Evolutionary conservation across 1,140 invertebrate genomes (phyloP), one percentile per base, ranked within the genome.

Genomic region (Drosophila arawakana): DNA sequence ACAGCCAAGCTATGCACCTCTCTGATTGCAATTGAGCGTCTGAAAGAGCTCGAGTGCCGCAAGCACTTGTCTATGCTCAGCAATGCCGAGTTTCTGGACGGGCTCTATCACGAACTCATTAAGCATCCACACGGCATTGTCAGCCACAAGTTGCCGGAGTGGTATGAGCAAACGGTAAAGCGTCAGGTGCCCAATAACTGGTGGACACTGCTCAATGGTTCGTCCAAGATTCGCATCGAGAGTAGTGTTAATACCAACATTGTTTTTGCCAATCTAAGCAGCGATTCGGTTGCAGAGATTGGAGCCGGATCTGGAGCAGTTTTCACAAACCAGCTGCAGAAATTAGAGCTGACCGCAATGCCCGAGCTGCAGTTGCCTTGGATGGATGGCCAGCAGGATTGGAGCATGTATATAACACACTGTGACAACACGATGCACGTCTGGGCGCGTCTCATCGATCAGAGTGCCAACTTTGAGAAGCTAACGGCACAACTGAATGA

Each of bases 381-480:
- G 81, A 6, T 46, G 18, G 71, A 80, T 2, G 68, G 66, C 0
- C 39, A 18, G 44, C 69, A 77, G 43, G 84, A 89, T 34, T 92
- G 91, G 92, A 81, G 78, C 63, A 71, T 92, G 59, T 92, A 79
- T 30, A 89, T 92, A 6, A 92, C 90, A 1, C 77, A 89, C 50
- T 88, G 88, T 15, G 78, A 70, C n/a, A 90, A 85, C 13, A 91
- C 91, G 1, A 78, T 67, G 15, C 84, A 81, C 25, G 80, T 92
- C 25, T 92, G 92, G 91, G 91, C 71, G 0, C 76, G 88, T 3
- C 59, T 92, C 1, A 90, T 92, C 34, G 91, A 92, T 30, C 91
- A 92, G 18, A 84, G 76, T 13, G 73, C 77, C 7, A 78, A 67
- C 8, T 81, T 92, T 34, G 82, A 91, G 54, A 68, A 70, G 37